Evolutionary conservation across 1,140 invertebrate species (phyloP), one percentile per base, ranked within the genome.

Genomic region (Medauroidea extradentata): DNA sequence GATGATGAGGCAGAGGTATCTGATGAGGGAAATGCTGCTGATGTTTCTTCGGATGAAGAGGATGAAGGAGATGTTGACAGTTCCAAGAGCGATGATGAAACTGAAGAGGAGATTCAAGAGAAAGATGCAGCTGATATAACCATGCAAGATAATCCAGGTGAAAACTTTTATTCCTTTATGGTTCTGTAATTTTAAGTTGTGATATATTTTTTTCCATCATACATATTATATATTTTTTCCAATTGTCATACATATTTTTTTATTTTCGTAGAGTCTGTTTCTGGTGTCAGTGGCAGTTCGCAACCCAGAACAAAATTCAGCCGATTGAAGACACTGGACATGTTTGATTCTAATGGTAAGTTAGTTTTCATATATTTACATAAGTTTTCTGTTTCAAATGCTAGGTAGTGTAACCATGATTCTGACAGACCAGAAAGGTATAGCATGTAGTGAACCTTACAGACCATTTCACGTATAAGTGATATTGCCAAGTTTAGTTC

Each of bases 1-100:
- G 49, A 51, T 51, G 49, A 51, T 29, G 49, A 51, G 49, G 49
- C 49, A 25, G 49, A 51, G 5, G 23, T 51, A 18, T 51, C 49
- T 51, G 68, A 64, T 49, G 68, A 68, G 41, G 65, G 63, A 63
- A 62, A 62, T 63, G 65, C 63, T 41, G 60, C 64, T 43, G 62
- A 51, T 41, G 66, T 69, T 38, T 62, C 7, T 19, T 50, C 24
- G 53, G 23, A 63, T 60, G 60, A 61, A 7, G 62, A 56, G 19
- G 58, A 71, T 42, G 65, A 69, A 1, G 43, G 67, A 0, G 64
- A 62, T 49, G 50, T 52, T 11, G 51, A 61, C 27, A 46, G 64
- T 23, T 59, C 65, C 1, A 66, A 74, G 24, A 63, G 62, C 8
- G 62, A 67, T 48, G 69, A 69, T 29, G 38, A 39, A 39, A 39